These are phyloP conservation scores for Hemitrygon akajei DNA, from an alignment of 2,797 vertebrate genomes.

Conservation along the genomic window DNA sequence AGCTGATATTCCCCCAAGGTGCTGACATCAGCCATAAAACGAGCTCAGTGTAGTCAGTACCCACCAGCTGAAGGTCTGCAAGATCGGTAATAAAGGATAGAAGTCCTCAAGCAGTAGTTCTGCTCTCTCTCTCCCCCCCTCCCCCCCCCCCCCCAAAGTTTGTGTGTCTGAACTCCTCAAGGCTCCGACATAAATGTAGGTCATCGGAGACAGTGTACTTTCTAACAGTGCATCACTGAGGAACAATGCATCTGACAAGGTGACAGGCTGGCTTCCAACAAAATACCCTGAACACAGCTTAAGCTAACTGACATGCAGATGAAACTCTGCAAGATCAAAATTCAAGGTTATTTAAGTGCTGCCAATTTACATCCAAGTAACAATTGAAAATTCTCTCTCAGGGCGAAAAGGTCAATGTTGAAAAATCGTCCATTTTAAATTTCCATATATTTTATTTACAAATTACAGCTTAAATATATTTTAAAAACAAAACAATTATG, in stretches of 20 bases:
- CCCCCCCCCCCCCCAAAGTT: not conserved
- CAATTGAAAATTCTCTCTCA: not conserved
- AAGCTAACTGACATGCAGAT: not conserved
- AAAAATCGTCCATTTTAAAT: too few species aligned
- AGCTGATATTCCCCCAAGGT: not conserved
- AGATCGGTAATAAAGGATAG: not conserved
- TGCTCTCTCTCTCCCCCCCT: too few species aligned
- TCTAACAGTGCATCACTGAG: not conserved
- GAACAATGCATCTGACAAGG: not conserved
- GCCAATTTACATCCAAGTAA: not conserved
- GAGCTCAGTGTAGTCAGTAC: not conserved
- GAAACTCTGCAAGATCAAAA: not conserved
- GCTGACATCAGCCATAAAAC: conserved; percentile 9
- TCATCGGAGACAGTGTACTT: not conserved
- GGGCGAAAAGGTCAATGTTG: not conserved
- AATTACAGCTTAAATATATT: too few species aligned
- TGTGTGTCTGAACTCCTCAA: not conserved
- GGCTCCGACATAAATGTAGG: not conserved
- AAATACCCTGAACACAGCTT: not conserved
- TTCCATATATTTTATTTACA: too few species aligned
- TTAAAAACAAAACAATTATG: too few species aligned
- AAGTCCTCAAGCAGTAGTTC: not conserved
- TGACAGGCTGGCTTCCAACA: not conserved
- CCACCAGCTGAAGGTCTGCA: not conserved
- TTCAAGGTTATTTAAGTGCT: not conserved